Evolutionary conservation across 2,797 vertebrate genomes (phyloP).

Genomic region (Morelia viridis): DNA sequence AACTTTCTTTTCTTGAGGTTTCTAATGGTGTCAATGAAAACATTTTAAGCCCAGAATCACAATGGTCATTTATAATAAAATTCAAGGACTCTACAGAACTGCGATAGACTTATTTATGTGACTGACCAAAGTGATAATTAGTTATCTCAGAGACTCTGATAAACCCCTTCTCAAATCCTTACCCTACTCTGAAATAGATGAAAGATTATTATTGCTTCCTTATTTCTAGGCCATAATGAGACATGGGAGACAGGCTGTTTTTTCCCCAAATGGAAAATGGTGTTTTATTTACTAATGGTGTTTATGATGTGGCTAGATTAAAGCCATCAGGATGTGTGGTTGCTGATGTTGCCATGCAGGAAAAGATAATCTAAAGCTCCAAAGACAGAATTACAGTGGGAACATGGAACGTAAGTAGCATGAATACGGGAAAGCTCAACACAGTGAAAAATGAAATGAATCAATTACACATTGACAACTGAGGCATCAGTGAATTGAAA

Average conservation of each 20-base stretch:
- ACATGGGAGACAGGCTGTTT: neutral
- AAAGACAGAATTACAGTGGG: too few species aligned
- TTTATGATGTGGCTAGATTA: too few species aligned
- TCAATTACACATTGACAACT: too few species aligned
- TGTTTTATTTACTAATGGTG: too few species aligned
- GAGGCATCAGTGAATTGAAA: too few species aligned
- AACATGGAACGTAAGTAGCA: too few species aligned
- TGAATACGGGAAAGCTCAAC: too few species aligned
- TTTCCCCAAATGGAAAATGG: too few species aligned
- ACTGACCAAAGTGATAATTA: conserved; percentile 7
- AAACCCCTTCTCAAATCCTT: neutral
- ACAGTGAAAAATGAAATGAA: too few species aligned
- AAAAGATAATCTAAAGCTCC: too few species aligned
- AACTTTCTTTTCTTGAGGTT: neutral
- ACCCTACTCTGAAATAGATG: neutral
- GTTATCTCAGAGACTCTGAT: neutral
- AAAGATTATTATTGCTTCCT: neutral
- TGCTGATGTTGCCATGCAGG: too few species aligned
- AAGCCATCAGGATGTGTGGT: too few species aligned
- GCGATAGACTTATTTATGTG: neutral
- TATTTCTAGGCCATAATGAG: neutral
- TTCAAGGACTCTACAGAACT: neutral
- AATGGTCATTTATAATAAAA: conserved; percentile 10
- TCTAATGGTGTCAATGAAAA: neutral
- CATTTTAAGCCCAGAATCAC: neutral